Evolutionary conservation across 2,113 vertebrate species (phyloP), one percentile per base, ranked within the genome.

Genomic region (Eleginops maclovinus): DNA sequence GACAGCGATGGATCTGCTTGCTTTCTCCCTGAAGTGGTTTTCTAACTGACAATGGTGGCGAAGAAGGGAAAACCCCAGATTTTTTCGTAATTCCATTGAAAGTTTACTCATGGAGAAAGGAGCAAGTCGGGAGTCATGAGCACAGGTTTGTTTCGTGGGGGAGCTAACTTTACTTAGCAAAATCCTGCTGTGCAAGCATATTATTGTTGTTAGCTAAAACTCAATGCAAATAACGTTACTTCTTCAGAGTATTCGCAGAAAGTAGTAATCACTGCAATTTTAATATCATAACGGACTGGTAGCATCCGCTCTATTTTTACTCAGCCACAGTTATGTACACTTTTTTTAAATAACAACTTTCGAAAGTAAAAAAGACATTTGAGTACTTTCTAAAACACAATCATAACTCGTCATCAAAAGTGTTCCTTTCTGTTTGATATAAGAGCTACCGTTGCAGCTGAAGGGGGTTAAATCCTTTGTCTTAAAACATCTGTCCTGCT

Each of bases 91-190:
- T 90, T 92, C 83, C 85, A 91, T 89, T 93, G 90, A 94, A 94
- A 91, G 89, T 71, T 92, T 85, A 87, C 93, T 91, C 93, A 95
- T 94, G 94, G 94, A 94, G 88, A 93, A 92, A 89, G 83, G 89
- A 93, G 75, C 78, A 58, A 90, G 90, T 92, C 86, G 76, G 89
- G 93, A 95, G 94, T 93, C 95, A 95, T 95, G 95, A 95, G 94
- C 93, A 82, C 95, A 95, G 95, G 95, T 95, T 94, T 89, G 95
- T 94, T 91, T 93, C 85, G 62, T 75, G 82, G 55, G 76, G 85
- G 56, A 87, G 85, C 80, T 82, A 79, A 85, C 14, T 75, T 75
- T 77, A 76, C 68, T 66, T 46, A 60, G 61, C 78, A 31, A 68
- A 86, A 28, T 41, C 16, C 16, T 76, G 15, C 54, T 60, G 22